Evolutionary conservation across 2,888 invertebrate species (phyloP), one percentile per base, ranked within the genome.

Genomic region (Melipona beecheii): DNA sequence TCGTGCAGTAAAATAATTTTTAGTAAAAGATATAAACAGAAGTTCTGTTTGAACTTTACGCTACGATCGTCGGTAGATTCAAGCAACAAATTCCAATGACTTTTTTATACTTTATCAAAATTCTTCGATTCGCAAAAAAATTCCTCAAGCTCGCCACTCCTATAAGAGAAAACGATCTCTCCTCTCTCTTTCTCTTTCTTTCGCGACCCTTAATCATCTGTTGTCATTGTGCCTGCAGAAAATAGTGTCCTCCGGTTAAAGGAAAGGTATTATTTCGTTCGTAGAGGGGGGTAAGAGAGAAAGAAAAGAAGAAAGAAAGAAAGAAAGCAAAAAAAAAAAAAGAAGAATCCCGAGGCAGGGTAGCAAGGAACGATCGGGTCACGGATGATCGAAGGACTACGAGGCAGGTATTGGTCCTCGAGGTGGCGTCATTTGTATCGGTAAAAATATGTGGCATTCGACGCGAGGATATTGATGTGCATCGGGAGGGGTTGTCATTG

Each of bases 351-450:
- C 76, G n/a, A 64, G 77, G 70, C 65, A 71, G 43, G 70, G 49
- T 49, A 49, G 66, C 66, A 66, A 70, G 65, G 83, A 43, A 58
- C 81, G 87, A 88, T 86, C 83, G 82, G 83, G 84, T 89, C 86
- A 82, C 68, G 87, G 76, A 74, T 84, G 86, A 85, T 89, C 87
- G 87, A 85, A 86, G 85, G 86, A 79, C 78, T 60, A 74, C 71
- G 65, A 66, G 64, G 87, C 90, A 90, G 90, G 90, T 90, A 90
- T 89, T 83, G 87, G 84, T 89, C 85, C 86, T 85, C 80, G 78
- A 88, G 86, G 81, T 87, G 87, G 87, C 85, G 90, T 92, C 90
- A 92, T 92, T 92, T 92, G 91, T 92, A 92, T 91, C 90, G 90
- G 82, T 78, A 82, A 88, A 92, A 91, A 90, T 91, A 90, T 91